Evolutionary conservation across 2,888 invertebrate genomes (phyloP).

Genomic region (Drosophila mettleri): DNA sequence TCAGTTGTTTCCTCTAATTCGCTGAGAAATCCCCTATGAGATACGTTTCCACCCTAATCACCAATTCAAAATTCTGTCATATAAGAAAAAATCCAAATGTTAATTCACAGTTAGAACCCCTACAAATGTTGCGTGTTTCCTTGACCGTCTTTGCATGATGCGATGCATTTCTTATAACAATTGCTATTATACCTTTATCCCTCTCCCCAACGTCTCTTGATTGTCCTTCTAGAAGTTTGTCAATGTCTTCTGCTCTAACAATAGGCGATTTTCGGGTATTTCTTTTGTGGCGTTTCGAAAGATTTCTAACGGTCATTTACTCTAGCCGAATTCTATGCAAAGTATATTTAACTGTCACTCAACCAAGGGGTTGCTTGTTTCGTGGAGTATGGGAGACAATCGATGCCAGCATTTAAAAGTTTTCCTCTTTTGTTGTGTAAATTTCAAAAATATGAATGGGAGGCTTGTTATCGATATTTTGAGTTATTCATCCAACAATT

Average conservation of each 20-base stretch:
- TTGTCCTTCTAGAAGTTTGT: conserved; percentile 43
- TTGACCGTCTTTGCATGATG: conserved; percentile 53
- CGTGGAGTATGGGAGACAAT: conserved; percentile 24
- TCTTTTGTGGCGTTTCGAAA: conserved; percentile 40
- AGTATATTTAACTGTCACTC: conserved; percentile 62
- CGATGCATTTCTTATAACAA: conserved; percentile 53
- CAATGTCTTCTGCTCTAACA: conserved; percentile 43
- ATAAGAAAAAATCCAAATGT: conserved; percentile 26
- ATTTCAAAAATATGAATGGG: conserved; percentile 23
- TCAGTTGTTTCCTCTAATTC: background rate
- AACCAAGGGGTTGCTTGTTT: conserved; percentile 59
- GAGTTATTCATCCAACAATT: conserved; percentile 8
- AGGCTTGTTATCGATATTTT: conserved; percentile 32
- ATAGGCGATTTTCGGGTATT: conserved; percentile 32
- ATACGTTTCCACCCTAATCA: background rate
- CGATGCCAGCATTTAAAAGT: conserved; percentile 33
- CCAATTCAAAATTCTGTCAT: conserved; percentile 31
- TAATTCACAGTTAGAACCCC: conserved; percentile 14
- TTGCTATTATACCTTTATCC: conserved; percentile 24
- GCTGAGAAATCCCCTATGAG: background rate
- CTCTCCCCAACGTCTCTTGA: conserved; percentile 1
- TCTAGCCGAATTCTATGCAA: conserved; percentile 42
- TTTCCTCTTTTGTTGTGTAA: conserved; percentile 34
- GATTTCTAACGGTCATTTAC: conserved; percentile 67
- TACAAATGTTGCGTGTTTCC: conserved; percentile 45